A percentile compares a stretch with the other conserved stretches of the same genome.
phyloP scores from a whole-genome alignment of 1,140 invertebrate species.

The Monomorium pharaonis region DNA sequence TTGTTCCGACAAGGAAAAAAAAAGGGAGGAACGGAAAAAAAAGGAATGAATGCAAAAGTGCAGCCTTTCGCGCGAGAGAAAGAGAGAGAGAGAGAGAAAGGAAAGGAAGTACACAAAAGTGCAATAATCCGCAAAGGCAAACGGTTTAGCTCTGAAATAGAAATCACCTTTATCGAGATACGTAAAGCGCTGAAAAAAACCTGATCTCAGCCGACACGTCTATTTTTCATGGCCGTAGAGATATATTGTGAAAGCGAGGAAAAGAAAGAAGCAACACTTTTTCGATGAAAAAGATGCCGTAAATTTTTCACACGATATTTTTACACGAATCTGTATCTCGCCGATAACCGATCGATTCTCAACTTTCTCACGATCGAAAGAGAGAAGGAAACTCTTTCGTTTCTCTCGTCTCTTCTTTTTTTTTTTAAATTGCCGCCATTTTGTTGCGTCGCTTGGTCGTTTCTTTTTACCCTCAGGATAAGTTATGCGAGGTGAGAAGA shows the following conservation, averaged over 20 bases:
- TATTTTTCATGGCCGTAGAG: conserved; percentile 76
- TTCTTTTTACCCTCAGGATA: conserved; percentile 52
- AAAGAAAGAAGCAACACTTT: conserved; percentile 44
- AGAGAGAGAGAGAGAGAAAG: background rate
- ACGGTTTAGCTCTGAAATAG: conserved; percentile 23
- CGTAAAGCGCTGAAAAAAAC: conserved; percentile 67
- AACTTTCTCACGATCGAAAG: conserved; percentile 27
- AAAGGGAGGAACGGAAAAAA: background rate
- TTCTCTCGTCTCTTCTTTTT: background rate
- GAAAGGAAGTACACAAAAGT: conserved; percentile 78
- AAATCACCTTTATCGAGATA: conserved; percentile 68
- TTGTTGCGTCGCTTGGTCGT: conserved; percentile 56
- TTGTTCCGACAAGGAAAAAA: background rate
- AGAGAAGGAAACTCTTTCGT: background rate
- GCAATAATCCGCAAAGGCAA: conserved; percentile 75
- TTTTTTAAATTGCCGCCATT: conserved; percentile 56
- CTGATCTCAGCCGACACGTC: conserved; percentile 72
- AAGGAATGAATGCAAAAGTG: background rate
- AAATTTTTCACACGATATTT: conserved; percentile 48
- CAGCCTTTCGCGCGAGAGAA: conserved; percentile 22
- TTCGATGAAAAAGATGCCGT: conserved; percentile 43
- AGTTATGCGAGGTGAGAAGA: background rate
- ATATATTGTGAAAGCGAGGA: conserved; percentile 44
- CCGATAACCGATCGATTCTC: conserved; percentile 41
- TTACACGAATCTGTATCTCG: conserved; percentile 46